A percentile compares a stretch with the other conserved stretches of the same genome.
Conservation (phyloP, 2,888 invertebrate genomes). For the Galeruca laticollis region DNA sequence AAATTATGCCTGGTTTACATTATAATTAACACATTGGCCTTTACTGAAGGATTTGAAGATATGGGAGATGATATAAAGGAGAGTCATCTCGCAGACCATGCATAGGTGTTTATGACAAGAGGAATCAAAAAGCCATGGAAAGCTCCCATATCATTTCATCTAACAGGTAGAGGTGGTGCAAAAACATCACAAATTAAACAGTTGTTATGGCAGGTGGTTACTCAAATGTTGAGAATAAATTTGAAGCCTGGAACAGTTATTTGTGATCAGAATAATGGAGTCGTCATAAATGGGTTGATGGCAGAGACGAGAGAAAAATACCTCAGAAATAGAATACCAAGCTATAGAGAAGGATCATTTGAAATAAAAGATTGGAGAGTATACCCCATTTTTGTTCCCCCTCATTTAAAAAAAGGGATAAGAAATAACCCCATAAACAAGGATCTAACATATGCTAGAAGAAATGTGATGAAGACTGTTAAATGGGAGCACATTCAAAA, state of each 20-base stretch:
- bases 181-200: not conserved
- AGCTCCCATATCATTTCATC: too few relatives aligned
- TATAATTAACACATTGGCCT: too few relatives aligned
- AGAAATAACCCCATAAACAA: not conserved
- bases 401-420: not conserved
- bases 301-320: not conserved
- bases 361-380: not conserved
- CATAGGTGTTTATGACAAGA: too few relatives aligned
- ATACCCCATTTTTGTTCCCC: not conserved
- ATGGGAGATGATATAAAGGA: too few relatives aligned
- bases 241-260: not conserved
- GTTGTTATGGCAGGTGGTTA: not conserved
- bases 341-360: not conserved
- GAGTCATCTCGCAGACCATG: too few relatives aligned
- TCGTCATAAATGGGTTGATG: not conserved
- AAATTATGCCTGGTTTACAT: too few relatives aligned
- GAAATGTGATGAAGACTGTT: too few relatives aligned
- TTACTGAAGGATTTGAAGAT: too few relatives aligned
- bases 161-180: not conserved
- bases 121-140: too few relatives aligned
- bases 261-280: not conserved
- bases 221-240: not conserved
- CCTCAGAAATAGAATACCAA: too few relatives aligned
- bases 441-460: not conserved
- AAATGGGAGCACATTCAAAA: too few relatives aligned